Base-by-base conservation (phyloP, 2,797 vertebrate genomes). In the Hephaestus fuliginosus region DNA sequence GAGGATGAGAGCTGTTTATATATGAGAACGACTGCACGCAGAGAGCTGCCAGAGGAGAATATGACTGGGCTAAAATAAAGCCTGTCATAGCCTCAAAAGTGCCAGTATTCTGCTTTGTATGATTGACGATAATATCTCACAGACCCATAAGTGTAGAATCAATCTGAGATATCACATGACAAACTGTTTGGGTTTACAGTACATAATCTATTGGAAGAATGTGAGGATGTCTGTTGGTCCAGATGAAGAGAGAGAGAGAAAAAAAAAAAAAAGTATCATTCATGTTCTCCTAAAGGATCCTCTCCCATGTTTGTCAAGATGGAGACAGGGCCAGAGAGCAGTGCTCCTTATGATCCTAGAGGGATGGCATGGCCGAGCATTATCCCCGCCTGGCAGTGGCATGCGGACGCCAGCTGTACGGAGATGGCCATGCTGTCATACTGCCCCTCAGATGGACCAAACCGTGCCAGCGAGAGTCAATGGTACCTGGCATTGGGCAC, bases 401-500 rank as follows among this genome's bases (percentile, higher is more conserved):
- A 72, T 51, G 46, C 15, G 56, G 65, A 88, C 44, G 78, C 89
- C 93, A 93, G 93, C 91, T 94, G 93, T 84, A 92, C 82, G 49
- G 87, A 90, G 80, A 92, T 89, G 86, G 91, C 86, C 89, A 39
- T 89, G 90, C 89, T 92, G 91, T 91, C 90, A 85, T 33, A 36
- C 86, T 89, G 86, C 85, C 89, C 88, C 88, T 91, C 90, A 79
- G 79, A 92, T 88, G 86, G 83, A 84, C 74, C 85, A 74, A 85
- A 87, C 53, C 7, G 76, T 89, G 93, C 93, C 93, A 92, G 83
- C 25, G 70, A 86, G 86, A 89, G 91, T 89, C 86, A 83, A 85
- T 85, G 80, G 80, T 93, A 94, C 93, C 92, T 95, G 94, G 93
- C 95, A 95, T 55, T 58, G 76, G 81, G 57, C 86, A 72, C 83